Conservation (phyloP, 1,140 invertebrate species). For the Muscidifurax raptorellus region DNA sequence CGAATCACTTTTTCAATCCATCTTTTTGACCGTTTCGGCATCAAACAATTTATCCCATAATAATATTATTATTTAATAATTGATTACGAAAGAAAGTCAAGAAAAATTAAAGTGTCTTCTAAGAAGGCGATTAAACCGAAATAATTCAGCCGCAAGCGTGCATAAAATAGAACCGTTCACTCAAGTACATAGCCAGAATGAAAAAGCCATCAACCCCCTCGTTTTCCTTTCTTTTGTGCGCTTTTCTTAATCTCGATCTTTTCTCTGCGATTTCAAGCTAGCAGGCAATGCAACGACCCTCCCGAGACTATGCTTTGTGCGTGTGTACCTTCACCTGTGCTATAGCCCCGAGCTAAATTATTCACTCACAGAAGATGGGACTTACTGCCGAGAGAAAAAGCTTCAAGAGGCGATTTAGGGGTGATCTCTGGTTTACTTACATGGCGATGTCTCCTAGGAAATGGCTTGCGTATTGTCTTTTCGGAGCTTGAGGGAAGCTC, state of each 20-base stretch:
- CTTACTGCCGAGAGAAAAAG: background rate
- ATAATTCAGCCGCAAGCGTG: too few relatives aligned
- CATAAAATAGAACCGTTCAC: background rate
- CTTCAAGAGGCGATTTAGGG: conserved; percentile 19
- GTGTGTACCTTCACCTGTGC: background rate
- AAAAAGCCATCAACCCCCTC: conserved; percentile 17
- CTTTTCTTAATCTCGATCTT: background rate
- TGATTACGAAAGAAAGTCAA: too few relatives aligned
- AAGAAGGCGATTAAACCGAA: too few relatives aligned
- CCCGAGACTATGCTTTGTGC: background rate
- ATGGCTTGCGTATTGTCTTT: conserved; percentile 9
- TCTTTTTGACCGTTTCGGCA: too few relatives aligned
- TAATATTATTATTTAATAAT: too few relatives aligned
- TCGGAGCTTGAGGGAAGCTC: background rate
- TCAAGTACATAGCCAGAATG: background rate
- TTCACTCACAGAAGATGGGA: conserved; percentile 29
- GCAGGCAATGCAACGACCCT: background rate
- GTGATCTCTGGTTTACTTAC: conserved; percentile 36
- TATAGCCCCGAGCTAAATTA: conserved; percentile 30
- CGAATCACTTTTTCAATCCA: too few relatives aligned
- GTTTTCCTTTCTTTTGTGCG: conserved; percentile 44
- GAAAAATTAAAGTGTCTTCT: too few relatives aligned
- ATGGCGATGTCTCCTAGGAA: background rate
- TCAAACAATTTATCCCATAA: too few relatives aligned
- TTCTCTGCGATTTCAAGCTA: background rate